Percentiles rank a stretch among this genome's conserved stretches.
phyloP scores from a whole-genome alignment of 2,888 invertebrate species.

The Heliconius charithonia region DNA sequence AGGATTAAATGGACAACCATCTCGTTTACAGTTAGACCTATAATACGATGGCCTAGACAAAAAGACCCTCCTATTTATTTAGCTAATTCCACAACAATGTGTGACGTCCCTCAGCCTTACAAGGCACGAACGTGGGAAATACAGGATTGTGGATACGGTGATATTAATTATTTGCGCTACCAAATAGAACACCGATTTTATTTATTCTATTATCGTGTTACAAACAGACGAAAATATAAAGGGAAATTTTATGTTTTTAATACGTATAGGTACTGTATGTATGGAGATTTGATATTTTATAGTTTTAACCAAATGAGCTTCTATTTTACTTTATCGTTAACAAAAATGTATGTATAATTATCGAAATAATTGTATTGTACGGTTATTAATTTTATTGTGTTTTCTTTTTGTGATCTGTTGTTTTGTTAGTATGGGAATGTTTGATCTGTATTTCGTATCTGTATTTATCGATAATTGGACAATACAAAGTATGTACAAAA shows the following conservation, averaged over 20 bases:
- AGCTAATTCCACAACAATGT: constrained; percentile 27
- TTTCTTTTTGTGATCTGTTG: background rate
- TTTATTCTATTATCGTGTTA: constrained; percentile 44
- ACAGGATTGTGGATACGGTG: constrained; percentile 46
- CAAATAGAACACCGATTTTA: constrained; percentile 47
- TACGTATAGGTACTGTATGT: background rate
- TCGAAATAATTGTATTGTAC: background rate
- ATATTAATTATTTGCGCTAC: constrained; percentile 49
- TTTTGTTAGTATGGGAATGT: background rate
- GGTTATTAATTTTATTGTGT: background rate
- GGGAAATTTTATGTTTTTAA: constrained; percentile 24
- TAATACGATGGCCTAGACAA: too few relatives aligned
- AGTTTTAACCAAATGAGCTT: constrained; percentile 14
- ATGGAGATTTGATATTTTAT: constrained; percentile 24
- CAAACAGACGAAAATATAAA: constrained; percentile 29
- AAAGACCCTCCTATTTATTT: background rate
- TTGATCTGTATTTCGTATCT: background rate
- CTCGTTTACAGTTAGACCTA: too few relatives aligned
- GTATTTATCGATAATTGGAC: background rate
- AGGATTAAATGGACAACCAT: too few relatives aligned
- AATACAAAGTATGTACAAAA: background rate
- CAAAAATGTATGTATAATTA: background rate
- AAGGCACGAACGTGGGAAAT: constrained; percentile 48
- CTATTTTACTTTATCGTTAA: background rate
- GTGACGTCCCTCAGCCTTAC: constrained; percentile 39